Evolutionary conservation across 2,797 vertebrate species (phyloP).

Genomic region (Sebastes baramenuke): DNA sequence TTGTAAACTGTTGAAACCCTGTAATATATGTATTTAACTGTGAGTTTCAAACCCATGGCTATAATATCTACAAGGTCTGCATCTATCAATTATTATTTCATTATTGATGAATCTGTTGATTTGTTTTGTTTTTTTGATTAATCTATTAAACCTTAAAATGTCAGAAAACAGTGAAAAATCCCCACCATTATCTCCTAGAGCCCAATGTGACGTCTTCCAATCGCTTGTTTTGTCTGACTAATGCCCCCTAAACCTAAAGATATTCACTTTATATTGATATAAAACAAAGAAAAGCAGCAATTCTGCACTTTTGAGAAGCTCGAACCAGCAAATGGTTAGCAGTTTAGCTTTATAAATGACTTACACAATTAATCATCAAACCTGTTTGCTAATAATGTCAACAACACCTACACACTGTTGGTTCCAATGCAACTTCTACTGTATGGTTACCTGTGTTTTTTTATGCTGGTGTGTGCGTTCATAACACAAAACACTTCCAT

Average conservation of each 20-base stretch:
- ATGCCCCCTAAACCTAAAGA: not conserved
- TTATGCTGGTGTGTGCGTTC: not conserved
- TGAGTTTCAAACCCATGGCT: not conserved
- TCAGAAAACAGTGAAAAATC: not conserved
- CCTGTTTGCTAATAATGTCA: not conserved
- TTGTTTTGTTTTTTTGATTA: not conserved
- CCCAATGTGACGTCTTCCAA: not conserved
- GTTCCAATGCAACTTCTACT: not conserved
- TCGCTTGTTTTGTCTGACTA: not conserved
- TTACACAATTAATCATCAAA: not conserved
- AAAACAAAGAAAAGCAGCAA: not conserved
- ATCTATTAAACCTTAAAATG: not conserved
- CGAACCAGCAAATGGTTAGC: not conserved
- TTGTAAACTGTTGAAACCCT: slow-evolving; percentile 9
- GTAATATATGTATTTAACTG: not conserved
- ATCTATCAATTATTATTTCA: not conserved
- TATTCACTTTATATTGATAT: not conserved
- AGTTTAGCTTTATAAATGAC: not conserved
- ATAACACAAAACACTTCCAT: slow-evolving; percentile 4
- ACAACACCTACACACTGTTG: not conserved
- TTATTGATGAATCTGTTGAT: not conserved
- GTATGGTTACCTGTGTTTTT: not conserved
- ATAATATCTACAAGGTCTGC: not conserved
- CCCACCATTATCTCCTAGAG: not conserved
- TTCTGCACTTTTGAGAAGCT: not conserved